Base-by-base conservation (phyloP, 1,140 invertebrate genomes). In the Apis laboriosa region DNA sequence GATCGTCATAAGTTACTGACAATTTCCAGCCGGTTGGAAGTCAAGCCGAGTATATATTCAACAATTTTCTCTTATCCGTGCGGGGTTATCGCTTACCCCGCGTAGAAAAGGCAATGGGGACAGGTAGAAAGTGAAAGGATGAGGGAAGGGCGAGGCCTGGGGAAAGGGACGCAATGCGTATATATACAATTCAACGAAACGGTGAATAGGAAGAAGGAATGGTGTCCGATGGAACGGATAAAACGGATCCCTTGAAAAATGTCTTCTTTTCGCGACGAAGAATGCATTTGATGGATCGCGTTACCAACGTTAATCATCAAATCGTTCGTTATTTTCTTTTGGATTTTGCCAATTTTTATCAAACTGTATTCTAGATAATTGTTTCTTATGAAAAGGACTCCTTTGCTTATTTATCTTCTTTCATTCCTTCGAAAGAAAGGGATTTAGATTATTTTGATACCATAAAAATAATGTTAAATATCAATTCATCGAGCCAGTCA, bases 1-100 rank as follows among this genome's bases (percentile, higher is more conserved):
- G 76, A 68, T 43, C 43, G 64, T 77, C 76, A 68, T 77, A 77
- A 77, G 76, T 77, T 77, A 77, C 66, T 19, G 76, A 43, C 4
- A 78, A 78, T 70, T 78, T 70, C 58, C 64, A 60, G 21, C 63
- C 21, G n/a, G 17, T 15, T 51, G 55, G 55, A 58, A 56, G 43
- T 2, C 34, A 34, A 34, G n/a, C 4, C 21, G 60, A 28, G 34
- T 67, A 0, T 28, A 68, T 28, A 24, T 24, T 24, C 7, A 51
- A 56, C n/a, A 53, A 63, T 71, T 79, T 79, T 71, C 77, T 71
- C 15, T 71, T 70, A 70, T 71, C 77, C 66, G 49, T 11, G 24
- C 49, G 9, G 43, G 9, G 17, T 77, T 77, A 77, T 79, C 64
- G 55, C 12, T 2, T 34, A 2, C n/a, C 49, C 5, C 49, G 15